Evolutionary conservation across 2,113 vertebrate species (phyloP).

Genomic region (sheep (Ovis aries)): ARS-UI_Ramb_v3.0 NC_056071.1:24626501-24627000

Average conservation of each 20-base stretch:
- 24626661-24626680: too few relatives aligned
- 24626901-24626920: background rate
- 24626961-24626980: background rate
- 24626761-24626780: background rate
- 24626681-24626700: background rate
- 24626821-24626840: background rate
- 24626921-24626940: background rate
- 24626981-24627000: constrained; percentile 97
- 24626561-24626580: background rate
- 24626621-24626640: background rate
- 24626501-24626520: background rate
- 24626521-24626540: background rate
- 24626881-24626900: background rate
- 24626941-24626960: accelerated
- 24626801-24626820: background rate
- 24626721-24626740: background rate
- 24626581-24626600: too few relatives aligned
- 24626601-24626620: background rate
- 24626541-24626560: too few relatives aligned
- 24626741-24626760: background rate
- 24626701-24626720: background rate
- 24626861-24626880: background rate
- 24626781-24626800: background rate
- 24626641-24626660: background rate
- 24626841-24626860: background rate